These are phyloP conservation scores for Brienomyrus longianalis DNA, from an alignment of 2,113 vertebrate genomes.

Conservation along the genomic window DNA sequence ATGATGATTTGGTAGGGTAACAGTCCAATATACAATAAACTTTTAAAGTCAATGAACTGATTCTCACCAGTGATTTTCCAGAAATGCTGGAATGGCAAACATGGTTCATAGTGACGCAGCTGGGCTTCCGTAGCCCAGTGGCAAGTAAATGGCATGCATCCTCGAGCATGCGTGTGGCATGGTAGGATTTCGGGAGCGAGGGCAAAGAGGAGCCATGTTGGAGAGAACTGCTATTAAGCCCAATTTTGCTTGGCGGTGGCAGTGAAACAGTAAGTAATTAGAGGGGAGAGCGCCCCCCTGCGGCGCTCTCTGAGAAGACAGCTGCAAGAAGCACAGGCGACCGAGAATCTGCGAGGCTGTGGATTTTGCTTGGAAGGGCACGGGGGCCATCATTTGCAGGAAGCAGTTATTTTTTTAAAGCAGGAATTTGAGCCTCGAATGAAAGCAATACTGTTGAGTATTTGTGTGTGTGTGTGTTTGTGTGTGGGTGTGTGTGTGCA, in stretches of 20 bases:
- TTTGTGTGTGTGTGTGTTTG: background rate
- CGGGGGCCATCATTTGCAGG: background rate
- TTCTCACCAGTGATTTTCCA: background rate
- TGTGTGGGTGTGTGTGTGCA: too few species aligned
- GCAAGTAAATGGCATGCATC: background rate
- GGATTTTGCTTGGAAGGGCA: background rate
- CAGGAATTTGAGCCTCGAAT: background rate
- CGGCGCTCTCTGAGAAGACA: constrained; percentile 37
- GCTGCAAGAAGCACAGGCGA: background rate
- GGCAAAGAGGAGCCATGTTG: constrained; percentile 26
- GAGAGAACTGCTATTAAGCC: constrained; percentile 28
- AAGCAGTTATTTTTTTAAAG: background rate
- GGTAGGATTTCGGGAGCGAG: constrained; percentile 24
- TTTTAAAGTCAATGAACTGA: background rate
- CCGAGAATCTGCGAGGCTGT: constrained; percentile 22
- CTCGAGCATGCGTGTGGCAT: constrained; percentile 48
- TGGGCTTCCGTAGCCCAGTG: background rate
- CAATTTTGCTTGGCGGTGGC: constrained; percentile 39
- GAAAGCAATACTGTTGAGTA: background rate
- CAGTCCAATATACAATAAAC: background rate
- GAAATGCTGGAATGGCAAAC: background rate
- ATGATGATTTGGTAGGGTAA: background rate
- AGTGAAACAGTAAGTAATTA: constrained; percentile 69
- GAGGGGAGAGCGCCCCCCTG: constrained; percentile 51
- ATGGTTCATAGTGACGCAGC: background rate